Evolutionary conservation across 2,113 vertebrate genomes (phyloP).

Genomic region (Triplophysa siluroides): DNA sequence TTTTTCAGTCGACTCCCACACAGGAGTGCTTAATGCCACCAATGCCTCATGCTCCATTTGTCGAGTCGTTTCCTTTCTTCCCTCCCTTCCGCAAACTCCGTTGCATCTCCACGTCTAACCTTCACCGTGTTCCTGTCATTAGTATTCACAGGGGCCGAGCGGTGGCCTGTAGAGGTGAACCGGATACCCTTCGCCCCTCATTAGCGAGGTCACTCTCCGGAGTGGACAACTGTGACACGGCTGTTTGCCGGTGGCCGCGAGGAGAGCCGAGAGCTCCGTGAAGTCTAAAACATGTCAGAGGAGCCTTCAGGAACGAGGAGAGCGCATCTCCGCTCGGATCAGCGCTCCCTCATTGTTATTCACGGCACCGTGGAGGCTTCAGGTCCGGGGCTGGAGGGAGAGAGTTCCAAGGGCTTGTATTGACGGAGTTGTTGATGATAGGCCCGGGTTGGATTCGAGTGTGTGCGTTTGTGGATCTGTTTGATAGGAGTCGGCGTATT

Average conservation of each 20-base stretch:
- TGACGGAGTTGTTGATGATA: slow-evolving; percentile 47
- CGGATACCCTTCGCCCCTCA: slow-evolving; percentile 58
- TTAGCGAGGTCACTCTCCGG: slow-evolving; percentile 60
- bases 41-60: slow-evolving; percentile 50
- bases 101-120: slow-evolving; percentile 48
- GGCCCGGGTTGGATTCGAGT: slow-evolving; percentile 33
- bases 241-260: background rate
- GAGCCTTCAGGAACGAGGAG: slow-evolving; percentile 35
- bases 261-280: slow-evolving; percentile 14
- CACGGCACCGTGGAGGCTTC: slow-evolving; percentile 32
- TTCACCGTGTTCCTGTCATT: slow-evolving; percentile 59
- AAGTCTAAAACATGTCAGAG: slow-evolving; percentile 57
- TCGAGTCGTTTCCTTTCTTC: slow-evolving; percentile 1
- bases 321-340: slow-evolving; percentile 36
- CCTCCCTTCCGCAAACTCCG: slow-evolving; percentile 14
- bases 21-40: slow-evolving; percentile 44
- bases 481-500: slow-evolving; percentile 8
- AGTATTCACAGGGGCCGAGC: slow-evolving; percentile 57
- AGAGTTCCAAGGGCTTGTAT: slow-evolving; percentile 43
- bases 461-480: slow-evolving; percentile 19
- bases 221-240: slow-evolving; percentile 56
- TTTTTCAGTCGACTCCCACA: slow-evolving; percentile 50
- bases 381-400: slow-evolving; percentile 37
- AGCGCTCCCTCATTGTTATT: slow-evolving; percentile 50
- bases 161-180: slow-evolving; percentile 55